Evolutionary conservation across 2,888 invertebrate genomes (phyloP), one percentile per base, ranked within the genome.

Genomic region (Steinernema hermaphroditum): DNA sequence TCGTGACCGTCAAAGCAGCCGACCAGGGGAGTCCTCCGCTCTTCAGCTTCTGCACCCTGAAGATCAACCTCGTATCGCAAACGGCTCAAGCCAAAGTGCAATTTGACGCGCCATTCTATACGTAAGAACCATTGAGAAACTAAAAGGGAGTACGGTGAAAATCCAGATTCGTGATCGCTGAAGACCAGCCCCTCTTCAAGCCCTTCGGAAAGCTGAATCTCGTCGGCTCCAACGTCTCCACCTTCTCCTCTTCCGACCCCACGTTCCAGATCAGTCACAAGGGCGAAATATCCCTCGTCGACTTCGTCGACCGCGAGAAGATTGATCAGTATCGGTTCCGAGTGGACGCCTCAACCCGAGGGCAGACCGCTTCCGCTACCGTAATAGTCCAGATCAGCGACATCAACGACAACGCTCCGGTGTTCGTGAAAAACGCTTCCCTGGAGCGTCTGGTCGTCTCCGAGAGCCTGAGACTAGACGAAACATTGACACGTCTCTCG

Each of bases 401-500:
- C 50, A 76, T 77, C 44, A 85, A 85, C 71, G 84, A 85, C 77
- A 82, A 85, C 68, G 41, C 77, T 0, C 85, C 85, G 8, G 68
- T 70, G 4, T 83, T 85, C 72, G 69, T 54, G 24, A 54, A 54
- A 27, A 54, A 54, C 27, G 14, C 54, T 6, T 19, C 62, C 41
- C 19, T 73, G 73, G 75, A 73, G 8, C 37, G 44, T 2, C 41
- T 37, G 8, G 50, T 32, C 14, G 27, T 54, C 16, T n/a, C 19
- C 4, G 34, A 37, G 32, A 32, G 16, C 19, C 69, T 74, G 22
- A 62, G 75, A 68, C 70, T 70, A n/a, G 14, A 46, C 44, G 19
- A 46, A 50, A n/a, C 19, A 37, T 71, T 54, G 19, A 9, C 27
- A 12, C 71, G 76, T 68, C 92, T 94, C 80, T 92, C 92, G 12